Conservation (phyloP, 2,888 invertebrate genomes). For the Drosophila cracens region DNA sequence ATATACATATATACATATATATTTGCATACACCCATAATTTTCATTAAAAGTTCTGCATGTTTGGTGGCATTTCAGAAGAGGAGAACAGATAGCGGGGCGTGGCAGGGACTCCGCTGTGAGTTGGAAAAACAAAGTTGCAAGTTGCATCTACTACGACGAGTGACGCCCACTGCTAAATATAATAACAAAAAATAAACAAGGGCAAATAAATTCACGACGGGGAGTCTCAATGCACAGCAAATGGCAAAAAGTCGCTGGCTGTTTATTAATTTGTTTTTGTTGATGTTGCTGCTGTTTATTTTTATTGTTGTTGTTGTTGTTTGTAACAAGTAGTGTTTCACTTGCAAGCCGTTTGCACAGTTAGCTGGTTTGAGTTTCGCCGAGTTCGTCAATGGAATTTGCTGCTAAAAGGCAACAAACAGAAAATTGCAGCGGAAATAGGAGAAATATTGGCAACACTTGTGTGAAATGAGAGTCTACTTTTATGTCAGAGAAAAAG, state of each 20-base stretch:
- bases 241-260: constrained; percentile 59
- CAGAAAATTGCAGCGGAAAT: constrained; percentile 39
- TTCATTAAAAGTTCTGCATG: constrained; percentile 69
- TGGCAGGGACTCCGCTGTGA: neutral
- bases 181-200: constrained; percentile 9
- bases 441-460: constrained; percentile 45
- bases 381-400: constrained; percentile 34
- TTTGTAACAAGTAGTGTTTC: constrained; percentile 33
- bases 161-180: constrained; percentile 43
- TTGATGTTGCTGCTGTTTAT: constrained; percentile 9
- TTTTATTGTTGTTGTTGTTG: constrained; percentile 23
- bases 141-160: constrained; percentile 23
- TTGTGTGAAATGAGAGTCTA: neutral
- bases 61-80: constrained; percentile 5
- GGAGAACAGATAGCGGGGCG: constrained; percentile 3
- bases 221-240: constrained; percentile 34
- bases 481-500: neutral
- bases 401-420: constrained; percentile 13
- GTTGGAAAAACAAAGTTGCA: constrained; percentile 9
- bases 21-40: constrained; percentile 32
- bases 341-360: constrained; percentile 52
- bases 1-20: neutral
- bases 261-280: constrained; percentile 67
- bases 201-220: constrained; percentile 16
- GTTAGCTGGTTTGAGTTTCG: constrained; percentile 36